Evolutionary conservation across 2,888 invertebrate genomes (phyloP).

Genomic region (Nomada fucata): DNA sequence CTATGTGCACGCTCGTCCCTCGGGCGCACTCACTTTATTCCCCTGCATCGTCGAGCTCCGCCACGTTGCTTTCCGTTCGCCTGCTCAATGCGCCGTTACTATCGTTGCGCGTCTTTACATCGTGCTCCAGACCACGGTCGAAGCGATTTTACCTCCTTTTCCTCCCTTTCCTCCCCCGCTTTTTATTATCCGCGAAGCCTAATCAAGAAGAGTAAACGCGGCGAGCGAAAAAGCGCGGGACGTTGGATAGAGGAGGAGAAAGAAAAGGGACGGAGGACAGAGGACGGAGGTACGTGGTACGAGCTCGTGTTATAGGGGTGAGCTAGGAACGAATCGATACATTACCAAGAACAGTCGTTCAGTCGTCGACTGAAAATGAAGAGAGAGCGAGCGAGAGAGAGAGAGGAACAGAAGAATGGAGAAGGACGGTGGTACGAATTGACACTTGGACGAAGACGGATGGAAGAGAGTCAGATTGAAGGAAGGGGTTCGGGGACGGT

Average conservation of each 20-base stretch:
- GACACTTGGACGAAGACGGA: slow-evolving; percentile 61
- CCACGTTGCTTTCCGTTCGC: slow-evolving; percentile 23
- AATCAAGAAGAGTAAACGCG: slow-evolving; percentile 84
- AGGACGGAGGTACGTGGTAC: slow-evolving; percentile 64
- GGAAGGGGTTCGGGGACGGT: slow-evolving; percentile 25
- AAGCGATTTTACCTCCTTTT: slow-evolving; percentile 41
- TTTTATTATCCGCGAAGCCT: slow-evolving; percentile 80
- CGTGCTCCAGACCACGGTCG: slow-evolving; percentile 48
- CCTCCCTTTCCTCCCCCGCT: background rate
- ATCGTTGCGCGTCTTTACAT: slow-evolving; percentile 60
- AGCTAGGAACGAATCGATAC: slow-evolving; percentile 79
- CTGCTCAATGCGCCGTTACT: slow-evolving; percentile 26
- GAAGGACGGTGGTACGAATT: slow-evolving; percentile 48
- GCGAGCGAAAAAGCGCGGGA: slow-evolving; percentile 74
- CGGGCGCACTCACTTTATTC: slow-evolving; percentile 47
- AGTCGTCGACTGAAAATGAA: slow-evolving; percentile 71
- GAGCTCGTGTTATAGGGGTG: slow-evolving; percentile 71
- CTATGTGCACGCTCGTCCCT: slow-evolving; percentile 46
- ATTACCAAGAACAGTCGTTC: slow-evolving; percentile 77
- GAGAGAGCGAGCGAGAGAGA: too few species aligned
- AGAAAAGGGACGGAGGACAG: slow-evolving; percentile 27
- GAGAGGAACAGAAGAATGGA: slow-evolving; percentile 8
- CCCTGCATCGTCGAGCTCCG: slow-evolving; percentile 32
- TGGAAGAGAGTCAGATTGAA: slow-evolving; percentile 40
- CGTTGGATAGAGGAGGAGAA: slow-evolving; percentile 49